Conservation (phyloP, 2,113 vertebrate species). For the Marmota flaviventris region DNA sequence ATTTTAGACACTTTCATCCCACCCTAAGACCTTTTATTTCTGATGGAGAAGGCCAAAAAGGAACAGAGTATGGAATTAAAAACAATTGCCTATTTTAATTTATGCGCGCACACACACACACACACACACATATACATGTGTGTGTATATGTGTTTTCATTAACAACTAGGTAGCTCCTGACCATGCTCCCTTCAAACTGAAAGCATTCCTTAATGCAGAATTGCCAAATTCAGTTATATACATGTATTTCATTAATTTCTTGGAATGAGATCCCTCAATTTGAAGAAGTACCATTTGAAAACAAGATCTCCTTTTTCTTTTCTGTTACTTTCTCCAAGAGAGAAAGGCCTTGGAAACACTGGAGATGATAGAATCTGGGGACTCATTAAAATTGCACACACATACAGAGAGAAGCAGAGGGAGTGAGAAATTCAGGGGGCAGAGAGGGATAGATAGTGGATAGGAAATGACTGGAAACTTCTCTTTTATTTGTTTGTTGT, state of each 20-base stretch:
- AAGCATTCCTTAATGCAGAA: not conserved
- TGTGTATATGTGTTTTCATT: not conserved
- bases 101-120: not conserved
- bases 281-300: not conserved
- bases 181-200: not conserved
- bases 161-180: not conserved
- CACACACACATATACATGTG: fast-evolving
- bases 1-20: not conserved
- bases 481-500: not conserved
- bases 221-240: not conserved
- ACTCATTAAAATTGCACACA: not conserved
- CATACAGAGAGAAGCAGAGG: not conserved
- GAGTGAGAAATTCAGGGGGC: not conserved
- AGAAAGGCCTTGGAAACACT: not conserved
- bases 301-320: not conserved
- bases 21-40: not conserved
- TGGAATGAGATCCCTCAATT: not conserved
- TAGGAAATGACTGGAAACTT: not conserved
- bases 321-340: not conserved
- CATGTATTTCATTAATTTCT: not conserved
- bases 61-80: not conserved
- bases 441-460: not conserved
- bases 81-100: not conserved
- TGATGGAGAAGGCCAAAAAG: not conserved
- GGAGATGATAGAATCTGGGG: not conserved